Base-by-base conservation (phyloP, 1,140 invertebrate species). In the Orchesella cincta region DNA sequence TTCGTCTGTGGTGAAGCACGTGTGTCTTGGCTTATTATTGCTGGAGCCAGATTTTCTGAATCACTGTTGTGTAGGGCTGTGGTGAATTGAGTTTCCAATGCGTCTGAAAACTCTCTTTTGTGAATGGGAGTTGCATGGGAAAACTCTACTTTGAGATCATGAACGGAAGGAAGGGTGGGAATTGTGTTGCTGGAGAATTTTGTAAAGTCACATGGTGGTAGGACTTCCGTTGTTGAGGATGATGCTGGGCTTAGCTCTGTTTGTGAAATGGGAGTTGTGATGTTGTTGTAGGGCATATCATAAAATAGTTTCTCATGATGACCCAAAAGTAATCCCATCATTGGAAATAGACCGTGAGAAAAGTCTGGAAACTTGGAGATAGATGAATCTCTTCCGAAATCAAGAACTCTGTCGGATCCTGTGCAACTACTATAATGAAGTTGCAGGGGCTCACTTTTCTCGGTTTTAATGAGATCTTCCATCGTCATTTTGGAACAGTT, bases 151-250 rank as follows among this genome's bases (percentile, higher is more conserved):
- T 57, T 26, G 54, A 26, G 3, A 57, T 57, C 54, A 26, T 23
- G 12, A 57, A 23, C 54, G 5, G n/a, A n/a, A n/a, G n/a, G n/a
- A n/a, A n/a, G n/a, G n/a, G n/a, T n/a, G n/a, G n/a, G n/a, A n/a
- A n/a, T n/a, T n/a, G n/a, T n/a, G n/a, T n/a, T n/a, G 54, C 14
- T 57, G 3, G 54, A 67, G n/a, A 67, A 31, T 67, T 67, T 67
- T 14, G 62, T 23, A 33, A 67, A 67, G 31, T 67, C 23, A 23
- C 8, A 67, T 12, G 62, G 31, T 18, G 62, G 62, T n/a, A 67
- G n/a, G n/a, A n/a, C n/a, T n/a, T n/a, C n/a, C n/a, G n/a, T n/a
- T n/a, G n/a, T n/a, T n/a, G n/a, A n/a, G n/a, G n/a, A 33, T 14
- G 31, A 31, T 33, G 3, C 28, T 67, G 28, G 8, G 8, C 12